Base-by-base conservation (phyloP, 2,888 invertebrate genomes). In the Stramonita haemastoma region DNA sequence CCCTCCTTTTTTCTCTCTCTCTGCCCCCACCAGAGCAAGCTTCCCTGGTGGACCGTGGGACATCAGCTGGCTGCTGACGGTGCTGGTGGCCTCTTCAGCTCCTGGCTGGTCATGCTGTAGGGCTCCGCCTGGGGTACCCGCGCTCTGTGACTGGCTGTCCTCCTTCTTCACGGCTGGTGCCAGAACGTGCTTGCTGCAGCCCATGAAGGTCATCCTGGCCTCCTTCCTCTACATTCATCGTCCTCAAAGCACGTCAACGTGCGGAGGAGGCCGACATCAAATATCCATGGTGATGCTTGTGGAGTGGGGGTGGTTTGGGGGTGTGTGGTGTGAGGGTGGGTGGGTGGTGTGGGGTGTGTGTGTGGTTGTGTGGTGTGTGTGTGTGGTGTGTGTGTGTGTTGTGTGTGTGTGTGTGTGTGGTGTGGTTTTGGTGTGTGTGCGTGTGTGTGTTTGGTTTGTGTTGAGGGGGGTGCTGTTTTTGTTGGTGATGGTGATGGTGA, bases 31-130 rank as follows among this genome's bases (percentile, higher is more conserved):
- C 46, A 86, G 70, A 0, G 22, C 66, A 66, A n/a, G 87, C 88
- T 95, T 15, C 95, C 95, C n/a, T 94, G 94, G 94, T 95, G 94
- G 95, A 93, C 92, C 88, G 46, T 95, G n/a, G 6, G 94, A 94
- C 91, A 90, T 95, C 32, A 91, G 93, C 85, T 95, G 94, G 94
- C 57, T 89, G 13, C 32, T 95, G 29, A 92, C 93, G 1, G 29
- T 93, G 13, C 17, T 89, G 15, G 91, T 91, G 13, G 92, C 93
- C 0, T 94, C 19, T 87, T 92, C 17, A 93, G 91, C 19, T 94
- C 95, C 34, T 95, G 93, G 91, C 93, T 94, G 91, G 92, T 94
- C 83, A 94, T 94, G 93, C 89, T 95, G 89, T 95, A 95, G 90
- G 95, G 95, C 92, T 95, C 13, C 93, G 94, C 91, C 94, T 93